A percentile compares a stretch with the other conserved stretches of the same genome.
phyloP scores from a whole-genome alignment of 1,140 invertebrate genomes.

The Amyelois transitella region DNA sequence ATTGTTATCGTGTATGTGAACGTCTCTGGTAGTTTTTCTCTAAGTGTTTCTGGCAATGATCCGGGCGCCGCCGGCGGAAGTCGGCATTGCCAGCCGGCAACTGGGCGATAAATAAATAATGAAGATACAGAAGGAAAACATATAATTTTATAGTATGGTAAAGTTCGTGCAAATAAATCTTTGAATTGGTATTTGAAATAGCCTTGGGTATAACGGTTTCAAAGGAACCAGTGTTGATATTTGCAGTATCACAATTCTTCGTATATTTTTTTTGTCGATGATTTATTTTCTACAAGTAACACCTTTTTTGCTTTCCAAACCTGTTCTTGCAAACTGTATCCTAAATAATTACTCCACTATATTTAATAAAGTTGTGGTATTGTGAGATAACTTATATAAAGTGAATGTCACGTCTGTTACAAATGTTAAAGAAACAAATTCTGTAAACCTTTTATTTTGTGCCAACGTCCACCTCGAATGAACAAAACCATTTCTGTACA shows the following conservation, averaged over 20 bases:
- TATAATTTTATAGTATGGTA: not conserved
- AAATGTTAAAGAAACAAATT: not conserved
- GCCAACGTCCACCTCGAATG: conserved; percentile 29
- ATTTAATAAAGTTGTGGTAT: too few species aligned
- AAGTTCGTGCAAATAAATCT: too few species aligned
- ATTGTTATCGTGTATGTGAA: not conserved
- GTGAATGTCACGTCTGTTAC: too few species aligned
- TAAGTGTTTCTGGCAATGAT: conserved; percentile 60
- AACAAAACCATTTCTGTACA: conserved; percentile 35
- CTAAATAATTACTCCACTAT: too few species aligned
- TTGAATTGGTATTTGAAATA: too few species aligned
- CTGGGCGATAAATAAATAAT: conserved; percentile 24
- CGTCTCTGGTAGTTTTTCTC: conserved; percentile 9
- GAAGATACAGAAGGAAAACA: not conserved
- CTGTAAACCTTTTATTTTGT: not conserved
- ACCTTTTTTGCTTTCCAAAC: too few species aligned
- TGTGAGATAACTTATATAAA: too few species aligned
- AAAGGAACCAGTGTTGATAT: too few species aligned
- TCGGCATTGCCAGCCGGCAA: conserved; percentile 36
- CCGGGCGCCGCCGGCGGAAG: conserved; percentile 67
- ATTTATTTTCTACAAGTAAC: too few species aligned
- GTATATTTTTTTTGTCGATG: too few species aligned
- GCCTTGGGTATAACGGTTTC: not conserved
- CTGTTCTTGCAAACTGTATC: too few species aligned
- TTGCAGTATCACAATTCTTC: too few species aligned